These are phyloP conservation scores for Lottia scabra DNA, from an alignment of 2,888 invertebrate genomes.

Conservation along the genomic window DNA sequence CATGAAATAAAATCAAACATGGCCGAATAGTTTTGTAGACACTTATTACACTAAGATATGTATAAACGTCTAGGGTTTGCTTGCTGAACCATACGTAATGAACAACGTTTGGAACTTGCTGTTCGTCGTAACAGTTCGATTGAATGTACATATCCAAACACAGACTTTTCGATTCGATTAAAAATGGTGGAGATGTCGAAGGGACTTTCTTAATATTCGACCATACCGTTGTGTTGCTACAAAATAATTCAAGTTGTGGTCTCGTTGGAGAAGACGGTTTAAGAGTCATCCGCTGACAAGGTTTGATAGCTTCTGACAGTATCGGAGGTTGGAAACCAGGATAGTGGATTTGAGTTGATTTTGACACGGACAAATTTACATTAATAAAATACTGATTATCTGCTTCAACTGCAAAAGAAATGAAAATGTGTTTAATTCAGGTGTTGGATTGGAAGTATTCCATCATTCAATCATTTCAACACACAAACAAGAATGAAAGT, in stretches of 20 bases:
- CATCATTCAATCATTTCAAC: too few relatives aligned
- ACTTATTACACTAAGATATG: conserved; percentile 51
- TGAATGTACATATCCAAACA: conserved; percentile 33
- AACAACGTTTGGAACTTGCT: conserved; percentile 44
- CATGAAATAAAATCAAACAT: conserved; percentile 52
- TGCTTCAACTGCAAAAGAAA: too few relatives aligned
- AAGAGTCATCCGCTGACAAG: not conserved
- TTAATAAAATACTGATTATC: too few relatives aligned
- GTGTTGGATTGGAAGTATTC: too few relatives aligned
- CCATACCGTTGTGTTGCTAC: not conserved
- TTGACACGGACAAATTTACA: too few relatives aligned
- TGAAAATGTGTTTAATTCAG: too few relatives aligned
- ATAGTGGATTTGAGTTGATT: too few relatives aligned
- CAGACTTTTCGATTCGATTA: conserved; percentile 27
- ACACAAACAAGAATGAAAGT: too few relatives aligned
- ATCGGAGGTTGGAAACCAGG: not conserved
- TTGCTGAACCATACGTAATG: conserved; percentile 53
- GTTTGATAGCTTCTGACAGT: not conserved
- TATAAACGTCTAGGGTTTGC: conserved; percentile 39
- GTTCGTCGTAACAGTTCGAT: conserved; percentile 24
- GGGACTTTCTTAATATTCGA: not conserved
- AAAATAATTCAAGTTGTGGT: not conserved
- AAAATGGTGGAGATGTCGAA: conserved; percentile 6
- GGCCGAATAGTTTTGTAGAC: conserved; percentile 43
- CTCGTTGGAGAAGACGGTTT: not conserved